Evolutionary conservation across 2,797 vertebrate species (phyloP).

Genomic region (Trichosurus vulpecula): DNA sequence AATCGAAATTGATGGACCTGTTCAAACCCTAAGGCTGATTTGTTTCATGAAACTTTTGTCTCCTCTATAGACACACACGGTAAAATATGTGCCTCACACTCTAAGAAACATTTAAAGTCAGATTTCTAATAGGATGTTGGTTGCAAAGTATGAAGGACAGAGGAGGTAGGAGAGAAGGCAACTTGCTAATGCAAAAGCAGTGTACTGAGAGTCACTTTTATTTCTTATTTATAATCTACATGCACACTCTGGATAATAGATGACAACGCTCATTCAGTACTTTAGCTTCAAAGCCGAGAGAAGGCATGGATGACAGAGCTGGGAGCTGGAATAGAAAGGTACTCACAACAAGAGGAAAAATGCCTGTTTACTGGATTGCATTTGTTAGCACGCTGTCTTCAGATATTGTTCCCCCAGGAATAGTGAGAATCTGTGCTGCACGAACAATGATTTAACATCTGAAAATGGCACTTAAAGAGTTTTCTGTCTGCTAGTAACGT

Average conservation of each 20-base stretch:
- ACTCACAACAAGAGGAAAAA: conserved; percentile 88
- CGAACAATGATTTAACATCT: conserved; percentile 87
- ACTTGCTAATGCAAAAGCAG: conserved; percentile 91
- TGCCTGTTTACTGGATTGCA: conserved; percentile 88
- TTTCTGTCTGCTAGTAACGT: conserved; percentile 87
- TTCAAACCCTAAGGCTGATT: conserved; percentile 84
- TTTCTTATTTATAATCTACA: conserved; percentile 95
- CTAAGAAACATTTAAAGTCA: conserved; percentile 76
- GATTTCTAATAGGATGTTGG: conserved; percentile 79
- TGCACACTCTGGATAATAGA: conserved; percentile 88
- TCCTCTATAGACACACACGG: conserved; percentile 67
- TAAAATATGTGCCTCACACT: conserved; percentile 78
- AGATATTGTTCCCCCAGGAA: conserved; percentile 88
- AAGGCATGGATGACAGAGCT: conserved; percentile 87
- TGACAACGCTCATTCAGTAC: conserved; percentile 88
- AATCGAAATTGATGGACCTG: conserved; percentile 87
- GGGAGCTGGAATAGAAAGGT: conserved; percentile 84
- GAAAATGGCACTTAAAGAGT: conserved; percentile 88
- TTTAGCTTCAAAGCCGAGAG: conserved; percentile 86
- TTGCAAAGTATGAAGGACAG: conserved; percentile 82
- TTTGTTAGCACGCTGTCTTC: conserved; percentile 90
- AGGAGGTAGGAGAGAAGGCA: conserved; percentile 81
- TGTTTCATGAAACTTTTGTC: conserved; percentile 86
- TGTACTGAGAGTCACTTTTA: conserved; percentile 90
- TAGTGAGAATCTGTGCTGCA: conserved; percentile 83